Base-by-base conservation (phyloP, 2,888 invertebrate species). In the Epistrophella euchroma region DNA sequence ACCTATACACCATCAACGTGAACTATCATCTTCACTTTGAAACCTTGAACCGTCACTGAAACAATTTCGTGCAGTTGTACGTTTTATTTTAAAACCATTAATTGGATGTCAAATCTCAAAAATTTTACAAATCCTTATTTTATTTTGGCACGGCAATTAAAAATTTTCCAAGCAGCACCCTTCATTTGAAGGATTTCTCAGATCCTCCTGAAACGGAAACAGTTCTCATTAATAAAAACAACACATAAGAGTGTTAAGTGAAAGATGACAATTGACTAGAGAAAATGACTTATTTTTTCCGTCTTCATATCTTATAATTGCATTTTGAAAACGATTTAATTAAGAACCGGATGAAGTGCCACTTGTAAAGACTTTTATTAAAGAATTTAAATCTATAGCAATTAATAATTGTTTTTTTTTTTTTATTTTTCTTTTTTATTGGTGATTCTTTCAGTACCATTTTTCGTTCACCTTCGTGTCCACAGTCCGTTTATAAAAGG, bases 321-420 rank as follows among this genome's bases (percentile, higher is more conserved):
- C 79, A 79, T 28, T 75, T 79, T 52, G 50, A 79, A 79, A 84
- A 35, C 47, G 71, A 79, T 79, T 84, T 79, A 84, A 84, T 84
- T 84, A 79, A 84, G 66, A 79, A 64, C 50, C 10, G 19, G 32
- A 79, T 84, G 66, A 71, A 84, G 84, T 84, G 71, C 79, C 71
- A 79, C 84, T 84, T 84, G 79, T 75, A 52, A 84, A 71, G 50
- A 71, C 66, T 71, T 47, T 71, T 79, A 58, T 84, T 66, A 52
- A 75, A 55, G 64, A 60, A 52, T 22, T 71, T 45, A 74, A 70
- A 47, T 47, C 52, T 55, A n/a, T 19, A 77, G 73, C 45, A 40
- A 35, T 52, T 43, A 71, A 71, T 84, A 71, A 84, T 75, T 71
- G 43, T 17, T 17, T 45, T 43, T 2, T 45, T 45, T 45, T 17